These are phyloP conservation scores for Pangasianodon hypophthalmus DNA, from an alignment of 2,113 vertebrate species.

Conservation along the genomic window DNA sequence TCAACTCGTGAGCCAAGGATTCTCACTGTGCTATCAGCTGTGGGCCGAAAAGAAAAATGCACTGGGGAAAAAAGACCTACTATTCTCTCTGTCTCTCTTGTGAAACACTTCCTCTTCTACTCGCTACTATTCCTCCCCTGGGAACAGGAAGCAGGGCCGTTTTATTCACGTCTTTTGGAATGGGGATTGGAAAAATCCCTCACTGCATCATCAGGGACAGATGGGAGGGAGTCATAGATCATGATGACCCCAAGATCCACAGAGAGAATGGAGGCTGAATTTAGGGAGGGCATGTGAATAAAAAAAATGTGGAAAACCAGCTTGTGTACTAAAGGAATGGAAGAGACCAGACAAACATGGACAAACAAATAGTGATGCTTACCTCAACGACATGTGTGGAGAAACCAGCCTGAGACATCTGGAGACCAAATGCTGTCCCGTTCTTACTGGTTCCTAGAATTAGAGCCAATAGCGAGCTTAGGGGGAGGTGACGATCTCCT, in stretches of 20 bases:
- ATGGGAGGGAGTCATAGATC: slow-evolving; percentile 61
- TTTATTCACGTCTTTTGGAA: slow-evolving; percentile 46
- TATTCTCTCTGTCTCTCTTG: slow-evolving; percentile 20
- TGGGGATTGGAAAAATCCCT: slow-evolving; percentile 34
- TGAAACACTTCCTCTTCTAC: slow-evolving; percentile 42
- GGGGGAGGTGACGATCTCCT: slow-evolving; percentile 14
- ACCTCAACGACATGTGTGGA: slow-evolving; percentile 94
- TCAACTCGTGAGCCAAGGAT: slow-evolving; percentile 56
- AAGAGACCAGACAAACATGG: slow-evolving; percentile 7
- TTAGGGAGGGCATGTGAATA: slow-evolving; percentile 3
- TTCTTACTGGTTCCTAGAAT: slow-evolving; percentile 88
- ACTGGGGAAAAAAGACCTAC: slow-evolving; percentile 24
- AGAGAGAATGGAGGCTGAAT: slow-evolving; percentile 72
- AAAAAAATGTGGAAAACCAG: slow-evolving; percentile 3
- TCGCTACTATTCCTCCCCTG: slow-evolving; percentile 32
- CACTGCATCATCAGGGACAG: slow-evolving; percentile 61
- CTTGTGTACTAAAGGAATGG: background rate
- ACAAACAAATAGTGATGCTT: slow-evolving; percentile 60
- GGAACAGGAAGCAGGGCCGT: slow-evolving; percentile 16
- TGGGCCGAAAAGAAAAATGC: slow-evolving; percentile 47
- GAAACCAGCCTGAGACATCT: slow-evolving; percentile 98
- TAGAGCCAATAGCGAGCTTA: slow-evolving; percentile 22
- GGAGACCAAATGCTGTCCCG: slow-evolving; percentile 88
- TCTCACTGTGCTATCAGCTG: slow-evolving; percentile 54
- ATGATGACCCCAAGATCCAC: slow-evolving; percentile 63